phyloP scores from a whole-genome alignment of 2,888 invertebrate species.

The Prenolepis imparis region DNA sequence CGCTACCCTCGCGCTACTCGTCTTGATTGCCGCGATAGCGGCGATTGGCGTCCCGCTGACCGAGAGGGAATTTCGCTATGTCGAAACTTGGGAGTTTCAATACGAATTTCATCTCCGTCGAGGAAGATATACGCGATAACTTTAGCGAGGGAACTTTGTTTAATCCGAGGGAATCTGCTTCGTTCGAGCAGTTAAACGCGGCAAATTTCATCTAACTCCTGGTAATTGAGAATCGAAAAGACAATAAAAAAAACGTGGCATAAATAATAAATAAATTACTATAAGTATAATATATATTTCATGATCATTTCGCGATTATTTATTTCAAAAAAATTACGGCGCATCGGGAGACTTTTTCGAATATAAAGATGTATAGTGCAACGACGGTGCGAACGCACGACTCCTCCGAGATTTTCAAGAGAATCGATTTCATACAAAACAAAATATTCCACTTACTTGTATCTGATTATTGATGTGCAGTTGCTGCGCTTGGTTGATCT shows the following conservation, averaged over 20 bases:
- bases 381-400: background rate
- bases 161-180: background rate
- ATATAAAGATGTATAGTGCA: background rate
- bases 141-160: background rate
- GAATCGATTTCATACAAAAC: background rate
- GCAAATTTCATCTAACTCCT: background rate
- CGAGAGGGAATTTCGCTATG: background rate
- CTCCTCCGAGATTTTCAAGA: background rate
- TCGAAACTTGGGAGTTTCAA: constrained; percentile 21
- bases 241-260: background rate
- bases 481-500: constrained; percentile 96
- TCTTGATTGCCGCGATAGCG: background rate
- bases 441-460: constrained; percentile 89
- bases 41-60: background rate
- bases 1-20: background rate
- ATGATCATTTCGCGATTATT: background rate
- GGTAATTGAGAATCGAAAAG: background rate
- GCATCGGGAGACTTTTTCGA: background rate
- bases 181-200: background rate
- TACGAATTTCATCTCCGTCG: background rate
- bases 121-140: background rate
- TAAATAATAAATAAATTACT: background rate
- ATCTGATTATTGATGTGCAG: constrained; percentile 94
- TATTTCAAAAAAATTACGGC: background rate
- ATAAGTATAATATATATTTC: background rate